Base-by-base conservation (phyloP, 2,113 vertebrate genomes). In the Beaufortia kweichowensis region DNA sequence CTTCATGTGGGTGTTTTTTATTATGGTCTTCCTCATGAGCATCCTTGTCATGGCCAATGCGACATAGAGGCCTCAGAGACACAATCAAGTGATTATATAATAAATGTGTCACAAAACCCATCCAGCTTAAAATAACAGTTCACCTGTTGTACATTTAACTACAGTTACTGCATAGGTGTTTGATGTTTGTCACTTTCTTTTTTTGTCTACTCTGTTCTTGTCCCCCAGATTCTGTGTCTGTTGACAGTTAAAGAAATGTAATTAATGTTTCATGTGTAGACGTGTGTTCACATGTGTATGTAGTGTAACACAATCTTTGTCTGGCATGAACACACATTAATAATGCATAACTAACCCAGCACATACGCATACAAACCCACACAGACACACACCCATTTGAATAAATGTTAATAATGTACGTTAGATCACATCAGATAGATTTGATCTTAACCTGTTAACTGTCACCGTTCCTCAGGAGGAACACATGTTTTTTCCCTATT, bases 1-100 rank as follows among this genome's bases (percentile, higher is more conserved):
- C 89, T 99, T 99, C 86, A 99, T 98, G 97, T 99, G 97, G 97
- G 89, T 98, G 81, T 99, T 99, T 83, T 99, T 98, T 74, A 68
- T 94, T 7, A 99, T 99, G 97, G 96, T 99, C 59, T 95, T 98
- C 82, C 95, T 98, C 67, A 99, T 99, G 96, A 99, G 96, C 0
- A 85, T 97, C 82, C 87, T 98, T 75, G 92, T 99, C 81, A 94
- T 96, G 72, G 94, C 94, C 74, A 96, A 95, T 89, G 96, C 96
- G 1, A 90, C 91, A 26, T 97, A 88, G 91, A 21, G 2, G 9
- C 2, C n/a, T 48, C 24, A 39, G 59, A 26, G 15, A 65, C 2
- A 2, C 1, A 65, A 68, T 31, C 15, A 12, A 57, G 19, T 56
- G 33, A 28, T 50, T 53, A 21, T 31, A 53, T 15, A 7, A 7